Evolutionary conservation across 1,140 invertebrate genomes (phyloP).

Genomic region (Leptopilina boulardi): DNA sequence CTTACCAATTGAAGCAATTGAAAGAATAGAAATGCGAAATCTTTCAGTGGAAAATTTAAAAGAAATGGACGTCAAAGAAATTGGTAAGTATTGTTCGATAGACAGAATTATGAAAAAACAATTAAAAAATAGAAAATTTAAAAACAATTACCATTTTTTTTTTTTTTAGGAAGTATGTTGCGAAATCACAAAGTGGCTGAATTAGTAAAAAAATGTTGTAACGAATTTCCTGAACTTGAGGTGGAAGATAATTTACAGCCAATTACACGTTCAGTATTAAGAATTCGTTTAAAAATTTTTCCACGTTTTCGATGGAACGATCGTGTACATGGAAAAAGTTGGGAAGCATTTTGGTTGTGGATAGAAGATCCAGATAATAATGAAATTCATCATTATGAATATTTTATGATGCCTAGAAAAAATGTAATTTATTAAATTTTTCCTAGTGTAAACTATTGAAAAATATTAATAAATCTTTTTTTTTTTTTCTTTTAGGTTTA

Average conservation of each 20-base stretch:
- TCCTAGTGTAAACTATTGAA: conserved; percentile 11
- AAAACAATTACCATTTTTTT: conserved; percentile 32
- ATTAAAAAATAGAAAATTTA: not conserved
- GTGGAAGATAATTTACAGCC: conserved; percentile 93
- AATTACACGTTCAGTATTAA: conserved; percentile 94
- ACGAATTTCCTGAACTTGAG: conserved; percentile 89
- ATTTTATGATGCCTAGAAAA: conserved; percentile 92
- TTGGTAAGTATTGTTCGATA: conserved; percentile 78
- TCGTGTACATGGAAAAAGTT: conserved; percentile 89
- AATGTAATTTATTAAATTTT: conserved; percentile 78
- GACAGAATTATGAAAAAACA: not conserved
- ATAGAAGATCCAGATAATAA: conserved; percentile 96
- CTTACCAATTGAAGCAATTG: conserved; percentile 86
- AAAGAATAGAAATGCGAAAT: conserved; percentile 87
- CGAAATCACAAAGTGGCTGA: conserved; percentile 86
- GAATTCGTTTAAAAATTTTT: conserved; percentile 88
- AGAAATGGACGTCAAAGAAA: conserved; percentile 92
- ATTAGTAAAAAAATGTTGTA: conserved; percentile 89
- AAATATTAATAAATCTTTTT: conserved; percentile 21
- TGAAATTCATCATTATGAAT: conserved; percentile 97
- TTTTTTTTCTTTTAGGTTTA: conserved; percentile 75
- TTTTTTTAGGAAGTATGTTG: conserved; percentile 81
- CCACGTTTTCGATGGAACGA: conserved; percentile 95
- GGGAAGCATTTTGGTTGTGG: conserved; percentile 98
- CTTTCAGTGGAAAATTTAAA: conserved; percentile 86